phyloP scores from a whole-genome alignment of 2,113 vertebrate genomes.

The Micromys minutus region DNA sequence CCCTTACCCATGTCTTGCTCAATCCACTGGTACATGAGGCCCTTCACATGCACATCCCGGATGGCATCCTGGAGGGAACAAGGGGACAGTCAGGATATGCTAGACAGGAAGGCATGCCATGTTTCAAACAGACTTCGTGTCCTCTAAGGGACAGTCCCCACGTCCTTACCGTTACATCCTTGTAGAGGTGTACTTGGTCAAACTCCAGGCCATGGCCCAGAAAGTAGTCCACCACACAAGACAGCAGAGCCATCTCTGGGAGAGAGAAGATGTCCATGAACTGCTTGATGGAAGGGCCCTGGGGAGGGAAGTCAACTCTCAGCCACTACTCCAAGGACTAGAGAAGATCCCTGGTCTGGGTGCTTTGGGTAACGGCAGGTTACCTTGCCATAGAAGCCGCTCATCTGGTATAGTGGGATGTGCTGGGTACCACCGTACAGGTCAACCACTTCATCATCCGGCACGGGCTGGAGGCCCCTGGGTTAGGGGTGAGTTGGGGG shows the following conservation, averaged over 20 bases:
- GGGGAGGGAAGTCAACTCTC: background rate
- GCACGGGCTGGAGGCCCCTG: constrained; percentile 88
- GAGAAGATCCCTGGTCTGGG: background rate
- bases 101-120: background rate
- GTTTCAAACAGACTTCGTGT: background rate
- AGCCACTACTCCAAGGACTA: background rate
- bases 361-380: background rate
- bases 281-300: constrained; percentile 90
- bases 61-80: constrained; percentile 86
- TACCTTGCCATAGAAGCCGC: constrained; percentile 92
- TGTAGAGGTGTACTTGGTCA: constrained; percentile 89
- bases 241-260: constrained; percentile 89
- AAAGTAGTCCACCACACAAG: constrained; percentile 90
- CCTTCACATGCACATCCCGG: constrained; percentile 89
- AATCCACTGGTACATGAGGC: constrained; percentile 91
- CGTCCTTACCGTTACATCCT: constrained; percentile 87
- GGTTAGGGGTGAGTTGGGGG: background rate
- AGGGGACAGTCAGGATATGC: background rate
- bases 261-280: constrained; percentile 92
- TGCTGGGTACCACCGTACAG: constrained; percentile 89
- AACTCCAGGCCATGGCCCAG: constrained; percentile 87
- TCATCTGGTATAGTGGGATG: constrained; percentile 90
- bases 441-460: constrained; percentile 88
- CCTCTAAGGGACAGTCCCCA: background rate
- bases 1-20: constrained; percentile 88